These are phyloP conservation scores for Sarcophaga peregrina DNA, from an alignment of 1,140 invertebrate species.

Conservation along the genomic window DNA sequence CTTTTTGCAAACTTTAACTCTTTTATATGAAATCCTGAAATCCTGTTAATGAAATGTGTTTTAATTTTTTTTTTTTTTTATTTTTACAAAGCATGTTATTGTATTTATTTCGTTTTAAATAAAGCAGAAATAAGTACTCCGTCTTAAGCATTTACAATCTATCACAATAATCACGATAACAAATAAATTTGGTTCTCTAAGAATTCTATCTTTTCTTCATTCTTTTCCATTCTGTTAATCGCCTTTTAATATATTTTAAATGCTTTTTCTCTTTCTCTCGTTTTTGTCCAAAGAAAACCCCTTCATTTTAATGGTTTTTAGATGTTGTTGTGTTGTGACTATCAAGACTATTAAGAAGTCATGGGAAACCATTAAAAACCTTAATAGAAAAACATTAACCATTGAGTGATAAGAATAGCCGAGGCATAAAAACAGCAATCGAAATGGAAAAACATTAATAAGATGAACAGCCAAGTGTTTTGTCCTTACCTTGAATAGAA, in stretches of 20 bases:
- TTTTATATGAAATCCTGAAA: background rate
- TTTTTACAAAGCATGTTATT: too few species aligned
- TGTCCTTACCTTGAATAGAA: too few species aligned
- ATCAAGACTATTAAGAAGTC: constrained; percentile 21
- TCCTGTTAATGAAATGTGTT: background rate
- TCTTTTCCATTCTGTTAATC: constrained; percentile 14
- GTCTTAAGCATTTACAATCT: background rate
- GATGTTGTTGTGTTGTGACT: too few species aligned
- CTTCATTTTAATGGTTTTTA: constrained; percentile 6
- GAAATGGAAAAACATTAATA: background rate
- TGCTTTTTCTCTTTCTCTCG: background rate
- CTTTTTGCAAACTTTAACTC: too few species aligned
- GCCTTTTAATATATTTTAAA: constrained; percentile 31
- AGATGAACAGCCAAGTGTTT: background rate
- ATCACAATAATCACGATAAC: constrained; percentile 6
- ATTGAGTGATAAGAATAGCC: background rate
- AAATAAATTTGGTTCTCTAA: too few species aligned
- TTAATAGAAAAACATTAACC: constrained; percentile 17
- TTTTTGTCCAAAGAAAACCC: constrained; percentile 5
- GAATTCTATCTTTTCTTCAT: background rate
- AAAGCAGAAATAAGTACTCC: too few species aligned
- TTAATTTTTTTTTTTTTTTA: background rate
- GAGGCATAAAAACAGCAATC: background rate
- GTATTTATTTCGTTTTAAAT: too few species aligned
- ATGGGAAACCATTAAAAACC: constrained; percentile 28